A percentile compares a stretch with the other conserved stretches of the same genome.
Evolutionary conservation across 2,888 invertebrate genomes (phyloP).

Genomic region (Leptopilina syphax): DNA sequence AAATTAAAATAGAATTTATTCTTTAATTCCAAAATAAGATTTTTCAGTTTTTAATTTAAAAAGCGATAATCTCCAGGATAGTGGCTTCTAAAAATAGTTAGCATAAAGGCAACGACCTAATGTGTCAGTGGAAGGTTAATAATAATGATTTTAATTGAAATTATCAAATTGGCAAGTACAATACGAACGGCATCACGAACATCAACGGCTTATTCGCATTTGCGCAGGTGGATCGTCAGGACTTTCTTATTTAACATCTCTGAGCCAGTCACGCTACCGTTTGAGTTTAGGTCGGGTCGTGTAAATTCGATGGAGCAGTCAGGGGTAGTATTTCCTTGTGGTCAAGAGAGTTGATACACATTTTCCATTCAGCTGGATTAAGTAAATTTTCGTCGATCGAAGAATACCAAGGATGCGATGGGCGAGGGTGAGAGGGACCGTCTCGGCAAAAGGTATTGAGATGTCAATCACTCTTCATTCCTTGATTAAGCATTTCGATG

Average conservation of each 20-base stretch:
- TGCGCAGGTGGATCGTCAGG: conserved; percentile 70
- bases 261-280: conserved; percentile 66
- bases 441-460: conserved; percentile 70
- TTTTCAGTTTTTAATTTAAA: too few relatives aligned
- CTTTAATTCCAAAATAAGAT: too few relatives aligned
- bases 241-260: conserved; percentile 70
- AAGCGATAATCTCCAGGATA: too few relatives aligned
- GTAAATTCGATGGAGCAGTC: conserved; percentile 46
- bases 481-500: background rate
- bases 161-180: background rate
- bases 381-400: conserved; percentile 51
- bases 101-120: too few relatives aligned
- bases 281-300: conserved; percentile 50
- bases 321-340: conserved; percentile 41
- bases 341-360: conserved; percentile 8
- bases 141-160: background rate
- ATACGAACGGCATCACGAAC: conserved; percentile 46
- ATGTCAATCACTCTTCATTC: conserved; percentile 42
- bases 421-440: conserved; percentile 72
- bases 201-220: conserved; percentile 57
- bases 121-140: too few relatives aligned
- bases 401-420: conserved; percentile 70
- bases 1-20: too few relatives aligned
- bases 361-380: conserved; percentile 24
- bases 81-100: too few relatives aligned